Evolutionary conservation across 2,888 invertebrate species (phyloP).

Genomic region (Acholoe squamosa): DNA sequence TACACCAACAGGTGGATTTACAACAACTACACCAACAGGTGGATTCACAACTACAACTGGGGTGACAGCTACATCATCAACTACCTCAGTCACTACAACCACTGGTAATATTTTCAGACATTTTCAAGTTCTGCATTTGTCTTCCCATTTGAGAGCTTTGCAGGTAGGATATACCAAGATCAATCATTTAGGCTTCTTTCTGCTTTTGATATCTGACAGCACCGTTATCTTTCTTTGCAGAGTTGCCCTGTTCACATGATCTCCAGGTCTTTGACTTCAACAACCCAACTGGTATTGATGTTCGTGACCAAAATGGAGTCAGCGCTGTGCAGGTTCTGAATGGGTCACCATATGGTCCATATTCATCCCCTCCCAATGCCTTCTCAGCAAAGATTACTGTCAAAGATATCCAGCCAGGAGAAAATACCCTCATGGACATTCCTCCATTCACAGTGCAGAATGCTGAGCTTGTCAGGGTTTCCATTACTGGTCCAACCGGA

Average conservation of each 20-base stretch:
- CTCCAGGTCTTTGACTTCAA: neutral
- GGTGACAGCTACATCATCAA: neutral
- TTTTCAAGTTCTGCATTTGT: no score
- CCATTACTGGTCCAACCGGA: neutral
- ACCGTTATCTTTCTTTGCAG: no score
- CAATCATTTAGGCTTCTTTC: no score
- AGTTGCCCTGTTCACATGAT: neutral
- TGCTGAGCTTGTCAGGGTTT: neutral
- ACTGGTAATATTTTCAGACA: no score
- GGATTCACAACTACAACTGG: conserved; percentile 3
- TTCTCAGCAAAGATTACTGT: neutral
- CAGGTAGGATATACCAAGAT: no score
- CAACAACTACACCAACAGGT: neutral
- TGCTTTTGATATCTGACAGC: no score
- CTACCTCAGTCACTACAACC: neutral
- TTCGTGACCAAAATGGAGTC: neutral
- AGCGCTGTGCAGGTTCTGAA: neutral
- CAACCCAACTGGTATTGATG: neutral
- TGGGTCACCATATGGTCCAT: neutral
- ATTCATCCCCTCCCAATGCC: neutral
- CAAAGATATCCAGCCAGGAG: neutral
- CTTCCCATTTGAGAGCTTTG: no score
- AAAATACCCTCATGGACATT: conserved; percentile 13
- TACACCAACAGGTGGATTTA: neutral
- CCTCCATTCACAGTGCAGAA: neutral